Evolutionary conservation across 2,113 vertebrate species (phyloP).

Genomic region (Emydura subglobosa): DNA sequence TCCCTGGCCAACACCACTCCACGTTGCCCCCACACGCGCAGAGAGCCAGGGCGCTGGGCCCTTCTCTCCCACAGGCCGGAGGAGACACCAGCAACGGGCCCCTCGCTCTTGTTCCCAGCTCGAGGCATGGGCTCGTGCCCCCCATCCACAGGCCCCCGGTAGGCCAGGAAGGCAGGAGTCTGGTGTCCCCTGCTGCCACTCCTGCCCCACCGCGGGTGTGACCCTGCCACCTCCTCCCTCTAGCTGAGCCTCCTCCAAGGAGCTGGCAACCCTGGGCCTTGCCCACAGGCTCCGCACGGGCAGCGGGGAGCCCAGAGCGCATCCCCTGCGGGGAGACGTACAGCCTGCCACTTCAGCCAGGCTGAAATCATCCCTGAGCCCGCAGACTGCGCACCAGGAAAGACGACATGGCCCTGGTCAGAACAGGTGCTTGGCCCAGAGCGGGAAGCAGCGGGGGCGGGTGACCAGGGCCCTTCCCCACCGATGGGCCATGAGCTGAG

Average conservation of each 20-base stretch:
- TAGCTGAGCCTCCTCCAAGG: not conserved
- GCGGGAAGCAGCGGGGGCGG: no score
- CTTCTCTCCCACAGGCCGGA: no score
- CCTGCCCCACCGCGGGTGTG: not conserved
- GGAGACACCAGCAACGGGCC: not conserved
- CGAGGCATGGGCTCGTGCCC: not conserved
- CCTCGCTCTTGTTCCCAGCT: not conserved
- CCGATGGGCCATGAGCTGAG: no score
- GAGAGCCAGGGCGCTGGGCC: not conserved
- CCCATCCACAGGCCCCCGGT: not conserved
- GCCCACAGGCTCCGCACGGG: not conserved
- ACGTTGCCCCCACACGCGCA: no score
- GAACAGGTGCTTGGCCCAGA: not conserved
- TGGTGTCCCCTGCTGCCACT: no score
- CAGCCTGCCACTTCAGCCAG: no score
- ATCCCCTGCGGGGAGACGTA: not conserved
- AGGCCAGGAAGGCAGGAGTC: not conserved
- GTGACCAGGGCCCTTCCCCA: no score
- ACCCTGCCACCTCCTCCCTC: not conserved
- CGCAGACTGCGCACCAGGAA: no score
- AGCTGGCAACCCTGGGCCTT: not conserved
- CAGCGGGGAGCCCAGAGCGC: not conserved
- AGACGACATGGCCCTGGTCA: not conserved
- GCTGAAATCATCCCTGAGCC: no score
- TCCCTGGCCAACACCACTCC: not conserved